Conservation (phyloP, 2,113 vertebrate genomes). For the Seriola aureovittata region DNA sequence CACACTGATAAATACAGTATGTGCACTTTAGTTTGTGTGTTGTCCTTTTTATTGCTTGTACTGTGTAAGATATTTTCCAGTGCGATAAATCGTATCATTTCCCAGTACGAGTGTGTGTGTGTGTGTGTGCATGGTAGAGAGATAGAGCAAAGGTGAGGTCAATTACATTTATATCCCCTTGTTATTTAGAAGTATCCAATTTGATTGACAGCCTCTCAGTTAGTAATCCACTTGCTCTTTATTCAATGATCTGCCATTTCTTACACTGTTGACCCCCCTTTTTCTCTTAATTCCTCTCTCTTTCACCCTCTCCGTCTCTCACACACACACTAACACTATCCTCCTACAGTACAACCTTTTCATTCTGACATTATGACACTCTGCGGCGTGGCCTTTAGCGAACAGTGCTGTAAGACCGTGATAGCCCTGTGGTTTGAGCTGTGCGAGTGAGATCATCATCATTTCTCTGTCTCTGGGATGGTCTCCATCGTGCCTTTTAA, state of each 20-base stretch:
- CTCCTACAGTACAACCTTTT: constrained; percentile 56
- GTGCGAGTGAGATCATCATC: constrained; percentile 34
- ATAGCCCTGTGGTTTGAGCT: constrained; percentile 47
- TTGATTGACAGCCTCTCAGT: constrained; percentile 52
- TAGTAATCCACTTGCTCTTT: constrained; percentile 54
- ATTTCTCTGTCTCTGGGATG: constrained; percentile 28
- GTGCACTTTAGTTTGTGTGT: constrained; percentile 1
- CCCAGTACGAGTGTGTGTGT: not conserved
- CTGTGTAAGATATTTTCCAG: not conserved
- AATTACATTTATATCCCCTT: constrained; percentile 30
- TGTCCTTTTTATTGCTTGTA: not conserved
- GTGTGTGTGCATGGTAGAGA: not conserved
- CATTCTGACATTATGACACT: constrained; percentile 53
- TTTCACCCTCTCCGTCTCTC: constrained; percentile 11
- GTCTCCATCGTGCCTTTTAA: constrained; percentile 23
- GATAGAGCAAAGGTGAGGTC: constrained; percentile 12
- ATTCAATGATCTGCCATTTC: constrained; percentile 38
- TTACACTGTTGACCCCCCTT: constrained; percentile 1
- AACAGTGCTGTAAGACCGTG: constrained; percentile 45
- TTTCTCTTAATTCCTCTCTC: constrained; percentile 5
- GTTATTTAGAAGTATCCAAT: constrained; percentile 8
- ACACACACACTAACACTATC: constrained; percentile 12
- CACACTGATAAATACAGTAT: not conserved
- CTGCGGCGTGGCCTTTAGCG: constrained; percentile 51
- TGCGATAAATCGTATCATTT: not conserved